These are phyloP conservation scores for Penelope pileata DNA, from an alignment of 2,113 vertebrate genomes.

Conservation along the genomic window DNA sequence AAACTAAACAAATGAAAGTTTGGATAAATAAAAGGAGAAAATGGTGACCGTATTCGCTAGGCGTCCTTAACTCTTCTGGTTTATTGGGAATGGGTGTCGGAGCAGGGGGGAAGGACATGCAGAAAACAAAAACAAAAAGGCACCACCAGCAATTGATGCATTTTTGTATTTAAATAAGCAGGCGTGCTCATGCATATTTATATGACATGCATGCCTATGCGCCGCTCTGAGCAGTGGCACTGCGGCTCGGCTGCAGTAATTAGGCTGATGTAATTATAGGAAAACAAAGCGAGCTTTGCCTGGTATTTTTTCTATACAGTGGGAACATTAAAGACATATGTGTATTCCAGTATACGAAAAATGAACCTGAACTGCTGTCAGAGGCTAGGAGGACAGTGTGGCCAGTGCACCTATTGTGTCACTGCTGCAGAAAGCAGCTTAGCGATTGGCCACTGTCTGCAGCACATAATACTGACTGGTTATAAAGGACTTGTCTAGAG, in stretches of 20 bases:
- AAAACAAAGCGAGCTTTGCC: conserved; percentile 68
- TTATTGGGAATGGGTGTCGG: neutral
- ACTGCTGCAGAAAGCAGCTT: conserved; percentile 79
- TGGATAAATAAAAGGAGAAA: conserved; percentile 31
- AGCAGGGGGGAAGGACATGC: conserved; percentile 12
- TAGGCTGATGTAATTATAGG: conserved; percentile 77
- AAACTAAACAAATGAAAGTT: neutral
- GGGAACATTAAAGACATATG: conserved; percentile 76
- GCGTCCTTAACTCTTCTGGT: conserved; percentile 30
- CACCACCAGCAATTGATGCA: conserved; percentile 66
- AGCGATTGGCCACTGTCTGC: conserved; percentile 81
- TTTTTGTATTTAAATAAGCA: conserved; percentile 78
- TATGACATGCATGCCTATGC: conserved; percentile 59
- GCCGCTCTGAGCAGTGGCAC: conserved; percentile 53
- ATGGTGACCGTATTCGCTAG: conserved; percentile 20
- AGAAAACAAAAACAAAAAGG: conserved; percentile 18
- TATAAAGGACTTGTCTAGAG: conserved; percentile 86
- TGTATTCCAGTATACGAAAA: conserved; percentile 72
- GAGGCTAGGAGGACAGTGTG: conserved; percentile 79
- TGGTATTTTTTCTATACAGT: conserved; percentile 41
- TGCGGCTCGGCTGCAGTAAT: conserved; percentile 69
- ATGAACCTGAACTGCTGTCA: conserved; percentile 78
- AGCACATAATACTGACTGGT: conserved; percentile 84
- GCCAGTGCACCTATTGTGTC: conserved; percentile 86
- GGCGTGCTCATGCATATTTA: conserved; percentile 79